A percentile compares a stretch with the other conserved stretches of the same genome.
phyloP scores from a whole-genome alignment of 2,113 vertebrate species.

The Columba livia region DNA sequence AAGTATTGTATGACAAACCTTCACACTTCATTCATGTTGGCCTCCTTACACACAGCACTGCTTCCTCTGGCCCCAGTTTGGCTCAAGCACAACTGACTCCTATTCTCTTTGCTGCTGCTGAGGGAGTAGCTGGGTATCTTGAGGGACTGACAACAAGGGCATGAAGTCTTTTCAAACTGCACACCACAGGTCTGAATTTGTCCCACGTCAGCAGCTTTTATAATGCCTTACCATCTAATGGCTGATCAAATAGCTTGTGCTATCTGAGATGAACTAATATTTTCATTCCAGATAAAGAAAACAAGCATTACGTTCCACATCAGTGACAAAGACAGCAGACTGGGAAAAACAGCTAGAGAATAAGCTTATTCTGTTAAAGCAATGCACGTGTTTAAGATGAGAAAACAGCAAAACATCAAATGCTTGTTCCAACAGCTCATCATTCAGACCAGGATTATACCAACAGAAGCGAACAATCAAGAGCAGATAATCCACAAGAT shows the following conservation, averaged over 20 bases:
- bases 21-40: accelerated
- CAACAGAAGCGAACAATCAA: neutral
- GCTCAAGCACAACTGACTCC: neutral
- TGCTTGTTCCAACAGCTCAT: neutral
- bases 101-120: neutral
- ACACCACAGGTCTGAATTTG: constrained; percentile 15
- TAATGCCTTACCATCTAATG: neutral
- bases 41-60: accelerated
- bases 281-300: constrained; percentile 23
- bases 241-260: constrained; percentile 25
- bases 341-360: neutral
- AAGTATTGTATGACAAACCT: neutral
- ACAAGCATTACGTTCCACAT: neutral
- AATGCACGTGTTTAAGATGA: neutral
- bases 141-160: neutral
- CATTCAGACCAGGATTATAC: neutral
- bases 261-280: neutral
- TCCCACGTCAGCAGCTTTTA: constrained; percentile 9
- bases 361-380: neutral
- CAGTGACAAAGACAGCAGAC: neutral
- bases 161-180: constrained; percentile 6
- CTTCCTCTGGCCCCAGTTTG: neutral
- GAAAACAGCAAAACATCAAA: neutral
- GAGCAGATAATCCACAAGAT: neutral
- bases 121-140: neutral